Base-by-base conservation (phyloP, 2,797 vertebrate genomes). In the Ptychobarbus kaznakovi region DNA sequence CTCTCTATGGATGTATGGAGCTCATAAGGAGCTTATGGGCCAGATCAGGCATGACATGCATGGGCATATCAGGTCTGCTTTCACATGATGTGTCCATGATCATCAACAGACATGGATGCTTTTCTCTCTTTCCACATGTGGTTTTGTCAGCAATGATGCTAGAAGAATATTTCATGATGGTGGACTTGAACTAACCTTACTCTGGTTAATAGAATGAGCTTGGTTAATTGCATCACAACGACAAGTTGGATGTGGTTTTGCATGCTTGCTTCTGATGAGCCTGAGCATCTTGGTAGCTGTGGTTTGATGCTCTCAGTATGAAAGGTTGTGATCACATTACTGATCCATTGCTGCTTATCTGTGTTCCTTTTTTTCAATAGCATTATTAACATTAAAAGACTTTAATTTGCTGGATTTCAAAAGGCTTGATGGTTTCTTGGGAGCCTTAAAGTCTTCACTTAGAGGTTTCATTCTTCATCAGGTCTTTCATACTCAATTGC, bases 11-110 rank as follows among this genome's bases (percentile, higher is more conserved):
- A 84, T 84, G 75, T 70, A 61, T 84, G 66, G 65, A 69, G 66
- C 28, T 84, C 68, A 20, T 63, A 79, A 79, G 40, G 40, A 84
- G 75, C 75, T 84, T 72, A 84, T 58, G 75, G 74, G 74, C 49
- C 18, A 69, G 65, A 69, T 84, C 82, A 77, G 82, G 83, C 83
- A 75, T 84, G 83, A 6, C 83, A 72, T 79, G 25, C 25, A 61
- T 38, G 38, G 51, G 49, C 12, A 58, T 84, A 69, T 35, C 65
- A 84, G 35, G 3, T 84, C 46, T 22, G 65, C 32, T 15, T 76
- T 49, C 22, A 77, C 15, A 53, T 76, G 32, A 53, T 76, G 15
- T 65, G 32, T 61, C 20, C 8, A n/a, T 44, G 18, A 63, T 73
- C 81, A 56, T 32, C 22, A 53, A 13, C 49, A 69, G 32, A 61